phyloP scores from a whole-genome alignment of 2,888 invertebrate species.

The Trichacis sp. region DNA sequence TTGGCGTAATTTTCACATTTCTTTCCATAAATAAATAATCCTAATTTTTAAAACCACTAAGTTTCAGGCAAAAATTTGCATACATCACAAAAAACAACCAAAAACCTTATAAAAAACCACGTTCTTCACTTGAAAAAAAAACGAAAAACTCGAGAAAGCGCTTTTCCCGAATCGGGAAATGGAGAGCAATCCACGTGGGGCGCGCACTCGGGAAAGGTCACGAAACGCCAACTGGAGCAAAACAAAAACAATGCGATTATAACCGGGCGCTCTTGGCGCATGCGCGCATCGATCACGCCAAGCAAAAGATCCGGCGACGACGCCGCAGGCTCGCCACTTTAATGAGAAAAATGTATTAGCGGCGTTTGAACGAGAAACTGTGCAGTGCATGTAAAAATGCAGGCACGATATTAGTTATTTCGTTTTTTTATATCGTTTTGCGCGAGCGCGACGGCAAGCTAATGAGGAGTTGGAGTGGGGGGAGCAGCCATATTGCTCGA shows the following conservation, averaged over 20 bases:
- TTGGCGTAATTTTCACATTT: too few species aligned
- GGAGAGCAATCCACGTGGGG: conserved; percentile 33
- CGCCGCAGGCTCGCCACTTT: conserved; percentile 5
- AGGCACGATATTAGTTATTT: background rate
- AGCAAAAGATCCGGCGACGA: conserved; percentile 12
- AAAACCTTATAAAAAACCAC: too few species aligned
- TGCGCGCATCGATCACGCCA: conserved; percentile 24
- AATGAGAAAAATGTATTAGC: conserved; percentile 15
- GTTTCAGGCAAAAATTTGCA: too few species aligned
- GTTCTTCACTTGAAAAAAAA: background rate
- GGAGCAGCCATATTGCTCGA: conserved; percentile 25
- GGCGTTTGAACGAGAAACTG: conserved; percentile 16
- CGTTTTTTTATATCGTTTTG: background rate
- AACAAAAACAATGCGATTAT: conserved; percentile 39
- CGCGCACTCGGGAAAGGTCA: conserved; percentile 30
- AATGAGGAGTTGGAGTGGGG: background rate
- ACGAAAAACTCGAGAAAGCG: conserved; percentile 4
- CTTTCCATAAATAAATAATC: too few species aligned
- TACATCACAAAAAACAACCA: too few species aligned
- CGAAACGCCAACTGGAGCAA: conserved; percentile 40
- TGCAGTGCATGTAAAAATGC: background rate
- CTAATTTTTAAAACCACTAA: too few species aligned
- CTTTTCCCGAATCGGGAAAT: conserved; percentile 37
- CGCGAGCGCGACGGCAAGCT: too few species aligned
- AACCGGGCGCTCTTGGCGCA: conserved; percentile 11